Evolutionary conservation across 2,888 invertebrate genomes (phyloP), one percentile per base, ranked within the genome.

Genomic region (Eupithecia abbreviata): DNA sequence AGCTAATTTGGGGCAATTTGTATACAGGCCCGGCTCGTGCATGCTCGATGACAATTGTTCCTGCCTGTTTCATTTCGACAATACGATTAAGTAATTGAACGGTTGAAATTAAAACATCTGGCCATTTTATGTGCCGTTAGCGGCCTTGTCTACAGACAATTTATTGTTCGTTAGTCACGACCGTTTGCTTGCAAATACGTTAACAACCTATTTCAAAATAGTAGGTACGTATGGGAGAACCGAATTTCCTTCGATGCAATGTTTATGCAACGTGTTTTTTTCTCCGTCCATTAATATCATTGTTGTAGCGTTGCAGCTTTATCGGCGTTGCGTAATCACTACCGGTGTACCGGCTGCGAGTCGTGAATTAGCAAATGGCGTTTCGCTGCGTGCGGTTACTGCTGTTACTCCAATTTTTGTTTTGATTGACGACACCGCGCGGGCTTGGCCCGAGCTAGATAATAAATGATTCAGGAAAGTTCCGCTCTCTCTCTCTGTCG

Each of bases 1-100:
- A 84, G 85, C 84, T 88, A 86, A 90, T 90, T 90, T 85, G 82
- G 85, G 80, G 84, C 87, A 87, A 88, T 86, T 89, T 87, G 82
- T 87, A 83, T 85, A 82, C 79, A 77, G 84, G 82, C 81, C 81
- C 80, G 79, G 78, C 80, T 80, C 79, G 78, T 84, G 80, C 81
- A 80, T 78, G 77, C 72, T 82, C 74, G 77, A 82, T 79, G 76
- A 77, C 75, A 73, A 82, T 81, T 78, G 77, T 77, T 71, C 72
- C 68, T 70, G 67, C 12, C 62, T 72, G 51, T 73, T 67, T 75
- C 74, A 72, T 78, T 78, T 76, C 72, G 66, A 72, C 69, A 72
- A 74, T 73, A 71, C 18, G 76, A 79, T 81, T 74, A 77, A 77
- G 75, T 80, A 80, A 80, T 76, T 76, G 77, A 76, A 77, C 77